A percentile compares a stretch with the other conserved stretches of the same genome.
Conservation (phyloP, 2,113 vertebrate species). For the Physeter macrocephalus region DNA sequence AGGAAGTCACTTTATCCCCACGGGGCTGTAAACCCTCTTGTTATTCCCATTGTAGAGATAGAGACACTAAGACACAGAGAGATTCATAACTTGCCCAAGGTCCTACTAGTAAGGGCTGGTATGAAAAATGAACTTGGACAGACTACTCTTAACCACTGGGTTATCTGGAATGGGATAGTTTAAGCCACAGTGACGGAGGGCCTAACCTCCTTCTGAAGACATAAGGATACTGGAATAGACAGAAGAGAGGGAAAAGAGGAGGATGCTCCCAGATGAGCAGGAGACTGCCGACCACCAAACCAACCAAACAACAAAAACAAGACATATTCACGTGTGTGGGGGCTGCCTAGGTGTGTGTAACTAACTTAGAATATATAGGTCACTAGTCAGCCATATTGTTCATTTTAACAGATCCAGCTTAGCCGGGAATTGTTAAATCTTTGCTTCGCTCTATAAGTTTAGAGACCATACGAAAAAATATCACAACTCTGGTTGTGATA, state of each 20-base stretch:
- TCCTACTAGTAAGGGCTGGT: neutral
- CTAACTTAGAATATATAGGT: neutral
- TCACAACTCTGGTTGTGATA: neutral
- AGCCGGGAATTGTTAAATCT: neutral
- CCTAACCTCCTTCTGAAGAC: neutral
- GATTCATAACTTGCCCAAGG: neutral
- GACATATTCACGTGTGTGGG: neutral
- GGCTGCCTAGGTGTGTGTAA: neutral
- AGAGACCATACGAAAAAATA: neutral
- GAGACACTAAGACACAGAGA: neutral
- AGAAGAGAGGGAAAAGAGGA: neutral
- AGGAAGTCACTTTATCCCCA: neutral
- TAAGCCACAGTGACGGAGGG: neutral
- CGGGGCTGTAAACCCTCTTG: neutral
- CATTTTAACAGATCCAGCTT: neutral
- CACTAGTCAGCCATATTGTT: neutral
- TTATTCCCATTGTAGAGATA: neutral
- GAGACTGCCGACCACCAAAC: neutral
- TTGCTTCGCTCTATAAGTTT: neutral
- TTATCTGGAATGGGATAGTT: neutral
- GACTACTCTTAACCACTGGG: neutral
- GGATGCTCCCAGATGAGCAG: neutral
- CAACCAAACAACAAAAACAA: neutral
- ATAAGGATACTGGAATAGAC: neutral
- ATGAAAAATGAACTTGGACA: neutral